Evolutionary conservation across 2,113 vertebrate species (phyloP).

Genomic region (Grammomys surdaster): DNA sequence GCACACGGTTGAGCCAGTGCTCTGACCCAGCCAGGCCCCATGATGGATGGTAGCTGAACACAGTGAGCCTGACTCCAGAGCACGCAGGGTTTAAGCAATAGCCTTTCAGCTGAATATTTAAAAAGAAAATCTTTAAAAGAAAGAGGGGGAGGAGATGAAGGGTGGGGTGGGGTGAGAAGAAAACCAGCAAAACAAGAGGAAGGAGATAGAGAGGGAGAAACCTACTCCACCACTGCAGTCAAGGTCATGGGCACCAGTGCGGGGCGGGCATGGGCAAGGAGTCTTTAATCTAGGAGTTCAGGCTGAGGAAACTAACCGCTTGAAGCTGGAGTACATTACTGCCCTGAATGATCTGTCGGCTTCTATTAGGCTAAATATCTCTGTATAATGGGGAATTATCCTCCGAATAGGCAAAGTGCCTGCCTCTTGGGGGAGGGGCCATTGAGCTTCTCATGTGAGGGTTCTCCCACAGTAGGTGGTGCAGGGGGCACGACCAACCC

Average conservation of each 20-base stretch:
- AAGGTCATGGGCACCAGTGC: conserved; percentile 84
- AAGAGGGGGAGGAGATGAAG: neutral
- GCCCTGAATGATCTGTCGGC: conserved; percentile 74
- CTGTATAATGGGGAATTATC: conserved; percentile 75
- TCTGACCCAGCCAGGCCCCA: neutral
- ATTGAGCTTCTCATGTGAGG: neutral
- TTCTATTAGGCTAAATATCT: conserved; percentile 79
- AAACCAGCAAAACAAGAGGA: neutral
- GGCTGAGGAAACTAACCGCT: conserved; percentile 77
- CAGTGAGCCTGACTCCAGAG: conserved; percentile 79
- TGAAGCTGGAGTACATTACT: conserved; percentile 67
- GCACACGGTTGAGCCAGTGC: neutral
- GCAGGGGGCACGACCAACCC: neutral
- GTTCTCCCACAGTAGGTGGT: conserved; percentile 13
- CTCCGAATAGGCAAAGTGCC: conserved; percentile 67
- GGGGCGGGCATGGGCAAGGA: conserved; percentile 34
- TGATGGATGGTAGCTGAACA: conserved; percentile 60
- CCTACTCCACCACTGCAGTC: conserved; percentile 76
- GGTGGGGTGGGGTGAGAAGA: neutral
- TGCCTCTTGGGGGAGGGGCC: conserved; percentile 58
- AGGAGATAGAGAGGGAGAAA: neutral
- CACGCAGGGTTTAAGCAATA: conserved; percentile 84
- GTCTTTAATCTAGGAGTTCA: conserved; percentile 73
- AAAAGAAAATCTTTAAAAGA: conserved; percentile 74
- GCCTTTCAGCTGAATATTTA: conserved; percentile 83